These are phyloP conservation scores for Macrocentrus cingulum DNA, from an alignment of 1,140 invertebrate species.

Conservation along the genomic window DNA sequence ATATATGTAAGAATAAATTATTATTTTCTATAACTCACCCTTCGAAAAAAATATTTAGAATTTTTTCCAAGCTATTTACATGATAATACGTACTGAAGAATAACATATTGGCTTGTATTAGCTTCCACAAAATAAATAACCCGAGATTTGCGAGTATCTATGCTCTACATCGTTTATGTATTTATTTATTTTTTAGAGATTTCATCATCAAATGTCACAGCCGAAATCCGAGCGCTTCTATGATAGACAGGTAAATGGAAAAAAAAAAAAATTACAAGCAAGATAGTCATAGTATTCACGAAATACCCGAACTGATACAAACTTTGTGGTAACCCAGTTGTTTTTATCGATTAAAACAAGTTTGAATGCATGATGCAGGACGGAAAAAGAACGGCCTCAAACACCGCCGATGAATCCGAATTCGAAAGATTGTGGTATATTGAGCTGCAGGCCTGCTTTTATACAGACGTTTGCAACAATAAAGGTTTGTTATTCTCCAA, in stretches of 20 bases:
- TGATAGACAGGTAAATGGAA: slow-evolving; percentile 66
- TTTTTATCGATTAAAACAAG: slow-evolving; percentile 3
- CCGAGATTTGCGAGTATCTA: too few species aligned
- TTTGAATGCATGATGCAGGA: slow-evolving; percentile 40
- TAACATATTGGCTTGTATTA: too few species aligned
- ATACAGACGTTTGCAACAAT: slow-evolving; percentile 83
- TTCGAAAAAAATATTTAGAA: background rate
- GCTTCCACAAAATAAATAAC: too few species aligned
- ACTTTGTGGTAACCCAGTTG: background rate
- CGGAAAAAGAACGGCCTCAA: slow-evolving; percentile 63
- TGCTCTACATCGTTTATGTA: background rate
- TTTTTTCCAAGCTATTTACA: too few species aligned
- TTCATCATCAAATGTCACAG: slow-evolving; percentile 75
- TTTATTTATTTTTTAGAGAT: slow-evolving; percentile 52
- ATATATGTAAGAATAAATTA: background rate
- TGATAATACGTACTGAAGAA: too few species aligned
- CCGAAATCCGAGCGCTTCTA: slow-evolving; percentile 72
- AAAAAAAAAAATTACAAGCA: slow-evolving; percentile 2
- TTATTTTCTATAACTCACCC: background rate
- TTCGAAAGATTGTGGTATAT: slow-evolving; percentile 78
- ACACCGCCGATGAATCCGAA: slow-evolving; percentile 67
- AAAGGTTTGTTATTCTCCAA: slow-evolving; percentile 62
- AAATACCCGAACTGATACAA: slow-evolving; percentile 10
- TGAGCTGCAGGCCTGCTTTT: slow-evolving; percentile 75
- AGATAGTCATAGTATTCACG: background rate